Conservation (phyloP, 2,888 invertebrate species). For the Drosophila mettleri region DNA sequence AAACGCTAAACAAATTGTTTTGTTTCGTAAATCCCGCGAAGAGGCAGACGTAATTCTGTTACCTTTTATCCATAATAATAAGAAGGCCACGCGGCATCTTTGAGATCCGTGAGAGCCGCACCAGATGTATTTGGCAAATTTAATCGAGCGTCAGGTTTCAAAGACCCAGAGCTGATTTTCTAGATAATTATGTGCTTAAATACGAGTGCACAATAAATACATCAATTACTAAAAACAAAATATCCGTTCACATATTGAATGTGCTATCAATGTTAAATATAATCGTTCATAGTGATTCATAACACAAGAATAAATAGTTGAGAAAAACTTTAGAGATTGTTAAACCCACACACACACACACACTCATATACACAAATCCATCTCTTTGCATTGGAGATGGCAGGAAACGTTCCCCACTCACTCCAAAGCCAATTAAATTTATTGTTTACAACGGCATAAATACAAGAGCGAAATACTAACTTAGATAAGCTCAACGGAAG, state of each 20-base stretch:
- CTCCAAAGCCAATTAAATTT: conserved; percentile 22
- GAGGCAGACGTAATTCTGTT: conserved; percentile 1
- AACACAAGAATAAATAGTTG: conserved; percentile 49
- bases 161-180: conserved; percentile 48
- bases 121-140: conserved; percentile 15
- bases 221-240: conserved; percentile 48
- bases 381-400: conserved; percentile 39
- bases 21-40: conserved; percentile 5
- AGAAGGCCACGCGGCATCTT: conserved; percentile 9
- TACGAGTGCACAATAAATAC: conserved; percentile 38
- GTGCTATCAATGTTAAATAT: conserved; percentile 52
- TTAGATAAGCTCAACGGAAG: conserved; percentile 20
- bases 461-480: conserved; percentile 17
- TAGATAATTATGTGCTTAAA: conserved; percentile 34
- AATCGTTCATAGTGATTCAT: conserved; percentile 44
- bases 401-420: conserved; percentile 40
- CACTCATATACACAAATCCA: conserved; percentile 4
- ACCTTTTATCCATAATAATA: conserved; percentile 3
- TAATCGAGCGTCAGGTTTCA: conserved; percentile 56
- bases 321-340: conserved; percentile 57
- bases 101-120: conserved; percentile 8
- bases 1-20: conserved; percentile 9
- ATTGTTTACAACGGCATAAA: conserved; percentile 22
- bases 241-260: conserved; percentile 54
- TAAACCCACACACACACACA: conserved; percentile 33